Conservation (phyloP, 2,113 vertebrate genomes). For the Carassius carassius region DNA sequence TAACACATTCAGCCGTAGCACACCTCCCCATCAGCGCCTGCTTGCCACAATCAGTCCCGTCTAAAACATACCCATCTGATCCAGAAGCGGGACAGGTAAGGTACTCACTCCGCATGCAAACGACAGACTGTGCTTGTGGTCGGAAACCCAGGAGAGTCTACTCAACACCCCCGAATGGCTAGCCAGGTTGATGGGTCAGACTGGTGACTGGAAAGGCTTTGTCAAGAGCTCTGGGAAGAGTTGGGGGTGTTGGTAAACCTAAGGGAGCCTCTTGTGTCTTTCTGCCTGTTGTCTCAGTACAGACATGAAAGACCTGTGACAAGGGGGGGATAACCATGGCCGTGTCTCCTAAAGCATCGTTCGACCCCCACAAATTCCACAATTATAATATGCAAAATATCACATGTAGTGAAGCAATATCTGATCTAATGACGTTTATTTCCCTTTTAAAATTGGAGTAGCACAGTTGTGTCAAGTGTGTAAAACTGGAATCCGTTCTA, state of each 20-base stretch:
- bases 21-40: conserved; percentile 56
- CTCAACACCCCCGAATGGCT: conserved; percentile 68
- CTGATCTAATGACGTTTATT: conserved; percentile 9
- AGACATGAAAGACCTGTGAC: conserved; percentile 68
- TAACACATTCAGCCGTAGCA: conserved; percentile 61
- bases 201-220: conserved; percentile 73
- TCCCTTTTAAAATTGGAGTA: conserved; percentile 29
- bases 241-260: conserved; percentile 61
- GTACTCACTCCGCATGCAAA: conserved; percentile 69
- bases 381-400: conserved; percentile 28
- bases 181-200: conserved; percentile 79
- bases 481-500: conserved; percentile 68
- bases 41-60: conserved; percentile 62
- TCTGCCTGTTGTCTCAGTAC: conserved; percentile 68
- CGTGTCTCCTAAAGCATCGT: conserved; percentile 31
- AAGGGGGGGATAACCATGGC: conserved; percentile 48
- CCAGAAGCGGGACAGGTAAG: conserved; percentile 67
- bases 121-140: conserved; percentile 54
- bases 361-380: conserved; percentile 31
- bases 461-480: conserved; percentile 63
- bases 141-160: conserved; percentile 64
- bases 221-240: conserved; percentile 59
- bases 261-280: conserved; percentile 65
- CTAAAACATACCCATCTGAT: conserved; percentile 65
- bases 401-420: conserved; percentile 1